These are phyloP conservation scores for Synchiropus splendidus DNA, from an alignment of 2,113 vertebrate genomes.

Conservation along the genomic window DNA sequence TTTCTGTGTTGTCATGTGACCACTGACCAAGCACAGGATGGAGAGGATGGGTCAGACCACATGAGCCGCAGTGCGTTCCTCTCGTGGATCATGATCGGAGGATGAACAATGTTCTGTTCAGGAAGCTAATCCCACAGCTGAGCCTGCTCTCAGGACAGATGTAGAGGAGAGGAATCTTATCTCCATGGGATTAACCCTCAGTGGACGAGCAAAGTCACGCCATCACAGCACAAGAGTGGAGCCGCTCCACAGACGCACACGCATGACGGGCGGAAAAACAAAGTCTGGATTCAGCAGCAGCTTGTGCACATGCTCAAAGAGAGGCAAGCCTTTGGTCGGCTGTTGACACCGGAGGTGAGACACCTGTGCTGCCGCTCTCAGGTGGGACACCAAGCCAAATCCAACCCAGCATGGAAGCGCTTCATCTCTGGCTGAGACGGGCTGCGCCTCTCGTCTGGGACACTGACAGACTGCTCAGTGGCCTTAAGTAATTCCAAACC, in stretches of 20 bases:
- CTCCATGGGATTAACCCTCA: conserved; percentile 28
- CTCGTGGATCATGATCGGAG: not conserved
- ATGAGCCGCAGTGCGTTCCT: not conserved
- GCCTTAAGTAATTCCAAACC: conserved; percentile 26
- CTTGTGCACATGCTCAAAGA: not conserved
- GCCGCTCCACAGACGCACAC: conserved; percentile 2
- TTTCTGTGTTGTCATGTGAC: too few relatives aligned
- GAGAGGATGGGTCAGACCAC: too few relatives aligned
- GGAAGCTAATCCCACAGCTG: conserved; percentile 18
- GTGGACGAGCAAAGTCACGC: conserved; percentile 14
- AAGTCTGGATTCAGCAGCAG: conserved; percentile 18
- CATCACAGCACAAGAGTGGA: not conserved
- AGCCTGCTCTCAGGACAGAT: conserved; percentile 23
- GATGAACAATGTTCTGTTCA: conserved; percentile 17
- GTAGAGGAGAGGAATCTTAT: conserved; percentile 8
- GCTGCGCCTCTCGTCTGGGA: conserved; percentile 8
- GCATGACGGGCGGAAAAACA: conserved; percentile 13
- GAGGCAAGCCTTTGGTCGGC: too few relatives aligned
- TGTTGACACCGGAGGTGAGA: too few relatives aligned
- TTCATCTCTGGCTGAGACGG: too few relatives aligned
- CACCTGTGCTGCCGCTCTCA: too few relatives aligned
- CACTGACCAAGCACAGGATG: too few relatives aligned
- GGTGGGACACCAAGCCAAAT: too few relatives aligned
- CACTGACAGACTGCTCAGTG: conserved; percentile 28
- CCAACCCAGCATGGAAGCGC: too few relatives aligned